These are phyloP conservation scores for Spea multiplicata DNA, from an alignment of 2,113 vertebrate species.

Conservation along the genomic window DNA sequence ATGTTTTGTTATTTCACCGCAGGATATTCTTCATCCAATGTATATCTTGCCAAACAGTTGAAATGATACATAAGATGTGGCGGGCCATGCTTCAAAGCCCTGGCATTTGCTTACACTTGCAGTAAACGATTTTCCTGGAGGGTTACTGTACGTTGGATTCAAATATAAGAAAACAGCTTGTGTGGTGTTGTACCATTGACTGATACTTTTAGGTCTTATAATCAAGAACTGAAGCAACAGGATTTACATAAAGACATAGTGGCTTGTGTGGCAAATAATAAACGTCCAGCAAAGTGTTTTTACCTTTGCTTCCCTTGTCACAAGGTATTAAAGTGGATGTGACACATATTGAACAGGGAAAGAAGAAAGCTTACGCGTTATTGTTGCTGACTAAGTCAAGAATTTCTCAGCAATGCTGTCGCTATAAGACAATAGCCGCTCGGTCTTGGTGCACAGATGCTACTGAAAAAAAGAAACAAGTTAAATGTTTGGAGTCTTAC, in stretches of 20 bases:
- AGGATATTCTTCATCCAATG: slow-evolving; percentile 1
- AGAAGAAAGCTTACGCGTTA: no score
- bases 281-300: neutral
- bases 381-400: no score
- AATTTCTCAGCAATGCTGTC: no score
- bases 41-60: slow-evolving; percentile 1
- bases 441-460: no score
- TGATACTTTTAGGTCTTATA: neutral
- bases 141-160: slow-evolving; percentile 5
- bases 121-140: slow-evolving; percentile 9
- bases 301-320: neutral
- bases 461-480: no score
- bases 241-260: neutral
- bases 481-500: no score
- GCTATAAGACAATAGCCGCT: no score
- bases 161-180: slow-evolving; percentile 14
- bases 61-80: slow-evolving; percentile 8
- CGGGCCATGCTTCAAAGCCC: neutral
- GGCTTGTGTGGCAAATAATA: neutral
- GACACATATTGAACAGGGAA: neutral
- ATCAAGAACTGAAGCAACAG: neutral
- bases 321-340: neutral
- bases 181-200: neutral
- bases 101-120: neutral
- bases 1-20: slow-evolving; percentile 4